Evolutionary conservation across 2,797 vertebrate species (phyloP), one percentile per base, ranked within the genome.

Genomic region (Macropus fuliginosus): DNA sequence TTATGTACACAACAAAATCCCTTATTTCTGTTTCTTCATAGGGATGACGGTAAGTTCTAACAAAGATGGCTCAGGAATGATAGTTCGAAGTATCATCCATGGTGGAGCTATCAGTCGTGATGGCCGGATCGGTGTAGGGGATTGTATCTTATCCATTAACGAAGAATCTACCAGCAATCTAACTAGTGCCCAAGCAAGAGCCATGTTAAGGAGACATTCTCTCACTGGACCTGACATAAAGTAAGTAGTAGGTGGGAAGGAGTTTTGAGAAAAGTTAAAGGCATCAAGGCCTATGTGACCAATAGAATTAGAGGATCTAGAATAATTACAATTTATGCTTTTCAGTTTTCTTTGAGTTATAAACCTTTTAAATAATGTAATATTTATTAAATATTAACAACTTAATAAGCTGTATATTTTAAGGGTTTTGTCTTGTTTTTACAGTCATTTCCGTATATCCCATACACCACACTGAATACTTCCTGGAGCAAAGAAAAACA

Each of bases 21-120:
- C 74, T 24, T 13, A 4, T 96, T 31, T 12, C 0, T 95, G 90
- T 95, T 97, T 97, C 52, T 10, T 74, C 93, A 0, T 91, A 99
- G 99, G 99, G 8, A 99, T 99, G 99, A 99, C 99, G 0, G 99
- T 99, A 92, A 99, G 99, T 95, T 99, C 99, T 94, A 98, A 99
- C 98, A 99, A 99, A 98, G 99, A 99, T 14, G 99, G 99, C 56
- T 97, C 99, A 92, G 99, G 99, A 90, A 99, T 99, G 99, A 99
- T 99, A 97, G 99, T 99, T 95, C 99, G 99, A 96, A 99, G 99
- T 12, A 98, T 99, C 94, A 99, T 99, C 98, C 99, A 99, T 0
- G 99, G 99, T 8, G 99, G 99, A 0, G 99, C 99, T 55, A 99
- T 99, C 91, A 99, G 99, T 98, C 99, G 99, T 0, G 99, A 99